phyloP scores from a whole-genome alignment of 1,140 invertebrate species.

The Coboldia fuscipes region DNA sequence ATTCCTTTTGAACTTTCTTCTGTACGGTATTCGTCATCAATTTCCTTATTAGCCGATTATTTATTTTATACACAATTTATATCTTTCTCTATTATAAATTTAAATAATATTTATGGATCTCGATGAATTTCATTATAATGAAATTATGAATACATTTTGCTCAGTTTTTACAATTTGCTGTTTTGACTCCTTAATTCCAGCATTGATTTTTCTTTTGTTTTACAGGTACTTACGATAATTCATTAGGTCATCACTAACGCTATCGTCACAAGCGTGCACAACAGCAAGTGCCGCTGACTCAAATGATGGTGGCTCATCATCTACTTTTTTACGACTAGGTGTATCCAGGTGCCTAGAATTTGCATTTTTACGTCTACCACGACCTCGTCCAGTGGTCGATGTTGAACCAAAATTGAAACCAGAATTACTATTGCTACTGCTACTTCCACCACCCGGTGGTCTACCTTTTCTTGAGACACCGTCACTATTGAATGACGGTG shows the following conservation, averaged over 20 bases:
- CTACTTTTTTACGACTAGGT: constrained; percentile 11
- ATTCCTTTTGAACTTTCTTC: too few relatives aligned
- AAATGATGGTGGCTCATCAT: constrained; percentile 17
- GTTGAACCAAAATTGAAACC: constrained; percentile 9
- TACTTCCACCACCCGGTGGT: constrained; percentile 2
- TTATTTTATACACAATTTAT: too few relatives aligned
- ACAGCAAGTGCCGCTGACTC: constrained; percentile 18
- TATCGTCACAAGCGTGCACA: constrained; percentile 8
- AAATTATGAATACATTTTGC: neutral
- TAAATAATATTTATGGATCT: too few relatives aligned
- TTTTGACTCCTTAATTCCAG: neutral
- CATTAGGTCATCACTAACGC: constrained; percentile 12
- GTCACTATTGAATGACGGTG: constrained; percentile 1
- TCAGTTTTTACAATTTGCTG: neutral
- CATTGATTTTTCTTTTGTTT: constrained; percentile 3
- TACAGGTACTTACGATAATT: constrained; percentile 22
- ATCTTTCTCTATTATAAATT: too few relatives aligned
- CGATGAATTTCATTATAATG: too few relatives aligned
- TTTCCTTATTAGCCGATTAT: too few relatives aligned
- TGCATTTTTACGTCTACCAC: constrained; percentile 5
- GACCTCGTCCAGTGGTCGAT: constrained; percentile 5
- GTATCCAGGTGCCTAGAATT: constrained; percentile 9
- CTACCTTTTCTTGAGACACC: constrained; percentile 2
- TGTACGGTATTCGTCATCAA: too few relatives aligned
- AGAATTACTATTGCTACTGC: constrained; percentile 4